Conservation (phyloP, 2,888 invertebrate genomes). For the Leptarthrus brevirostris region DNA sequence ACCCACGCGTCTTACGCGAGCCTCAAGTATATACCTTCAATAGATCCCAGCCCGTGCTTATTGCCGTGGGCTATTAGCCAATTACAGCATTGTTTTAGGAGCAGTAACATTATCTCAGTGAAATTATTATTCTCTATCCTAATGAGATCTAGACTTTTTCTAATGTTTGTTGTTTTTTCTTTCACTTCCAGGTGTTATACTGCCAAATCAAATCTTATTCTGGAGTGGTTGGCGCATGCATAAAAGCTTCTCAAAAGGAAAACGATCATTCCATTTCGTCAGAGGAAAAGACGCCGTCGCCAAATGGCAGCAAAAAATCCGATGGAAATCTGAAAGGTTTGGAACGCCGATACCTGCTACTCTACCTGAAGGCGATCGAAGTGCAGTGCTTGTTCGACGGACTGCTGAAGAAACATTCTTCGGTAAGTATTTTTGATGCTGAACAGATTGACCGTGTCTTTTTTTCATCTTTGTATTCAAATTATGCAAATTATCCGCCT, state of each 20-base stretch:
- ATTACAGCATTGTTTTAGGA: constrained; percentile 35
- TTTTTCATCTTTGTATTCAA: background rate
- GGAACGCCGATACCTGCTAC: constrained; percentile 89
- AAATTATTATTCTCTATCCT: constrained; percentile 14
- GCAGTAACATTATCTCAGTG: constrained; percentile 9
- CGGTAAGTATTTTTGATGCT: constrained; percentile 67
- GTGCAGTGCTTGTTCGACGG: constrained; percentile 92
- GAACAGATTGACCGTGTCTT: constrained; percentile 1
- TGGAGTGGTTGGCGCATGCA: constrained; percentile 83
- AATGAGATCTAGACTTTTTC: background rate
- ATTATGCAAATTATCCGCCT: constrained; percentile 22
- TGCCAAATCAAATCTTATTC: constrained; percentile 93
- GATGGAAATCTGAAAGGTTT: constrained; percentile 71
- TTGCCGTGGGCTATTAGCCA: constrained; percentile 25
- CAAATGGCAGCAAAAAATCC: constrained; percentile 60
- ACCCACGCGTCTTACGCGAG: constrained; percentile 34
- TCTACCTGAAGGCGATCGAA: constrained; percentile 90
- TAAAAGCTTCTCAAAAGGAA: constrained; percentile 74
- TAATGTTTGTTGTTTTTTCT: constrained; percentile 55
- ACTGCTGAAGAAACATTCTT: constrained; percentile 75
- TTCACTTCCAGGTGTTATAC: constrained; percentile 82
- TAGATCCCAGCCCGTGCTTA: background rate
- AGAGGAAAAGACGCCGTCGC: constrained; percentile 58
- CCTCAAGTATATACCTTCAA: background rate
- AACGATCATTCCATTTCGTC: constrained; percentile 59